Base-by-base conservation (phyloP, 2,888 invertebrate species). In the Melikaiella ostensackeni region DNA sequence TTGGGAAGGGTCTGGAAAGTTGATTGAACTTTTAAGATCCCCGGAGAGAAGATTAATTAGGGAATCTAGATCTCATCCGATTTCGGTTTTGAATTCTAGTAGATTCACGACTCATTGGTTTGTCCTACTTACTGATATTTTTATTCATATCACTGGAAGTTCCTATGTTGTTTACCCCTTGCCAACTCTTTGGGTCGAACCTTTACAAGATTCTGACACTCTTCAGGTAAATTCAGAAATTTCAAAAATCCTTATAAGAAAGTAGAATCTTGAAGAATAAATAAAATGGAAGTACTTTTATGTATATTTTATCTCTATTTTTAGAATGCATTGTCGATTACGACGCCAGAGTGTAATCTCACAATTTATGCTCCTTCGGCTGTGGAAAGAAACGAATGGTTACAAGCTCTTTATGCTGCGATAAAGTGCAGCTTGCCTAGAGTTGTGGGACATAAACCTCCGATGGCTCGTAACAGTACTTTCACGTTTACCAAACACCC, bases 61-160 rank as follows among this genome's bases (percentile, higher is more conserved):
- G 77, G 97, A 97, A 85, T 97, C 97, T 1, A 94, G 94, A 84
- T 93, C 94, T 9, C 93, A 95, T 82, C 95, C 95, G 0, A 91
- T 98, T 3, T 94, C 94, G 82, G 92, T 97, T 79, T 92, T 94
- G 5, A 95, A 95, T 87, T 94, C 95, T 38, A 94, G 96, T 30
- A 93, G 96, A 81, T 96, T 97, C 90, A 95, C 95, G 6, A 94
- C 95, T 0, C 96, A 96, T 86, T 95, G 95, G 93, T 97, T 98
- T 86, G 94, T 97, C 83, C 92, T 98, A 74, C 94, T 98, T 87
- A 96, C 95, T 77, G 97, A 98, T 91, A 92, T 95, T 76, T 95
- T 98, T 81, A 94, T 97, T 77, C 97, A 97, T 87, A 92, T 95
- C 35, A 93, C 93, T 86, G 95, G 95, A 55, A 94, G 95, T 35